phyloP scores from a whole-genome alignment of 2,888 invertebrate species.

The Agriopis leucophaearia region DNA sequence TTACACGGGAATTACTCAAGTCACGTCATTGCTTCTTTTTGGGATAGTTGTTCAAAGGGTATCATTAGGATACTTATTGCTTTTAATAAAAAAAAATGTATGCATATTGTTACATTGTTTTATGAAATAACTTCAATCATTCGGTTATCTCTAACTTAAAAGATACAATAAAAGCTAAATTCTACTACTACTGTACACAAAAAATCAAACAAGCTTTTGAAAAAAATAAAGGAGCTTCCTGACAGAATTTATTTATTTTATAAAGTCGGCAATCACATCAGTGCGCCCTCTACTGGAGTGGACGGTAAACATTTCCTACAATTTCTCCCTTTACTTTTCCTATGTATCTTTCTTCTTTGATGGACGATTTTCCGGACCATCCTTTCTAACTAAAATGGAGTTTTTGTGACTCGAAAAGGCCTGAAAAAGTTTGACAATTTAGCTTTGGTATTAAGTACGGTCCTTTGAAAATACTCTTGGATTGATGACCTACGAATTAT shows the following conservation, averaged over 20 bases:
- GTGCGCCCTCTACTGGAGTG: slow-evolving; percentile 12
- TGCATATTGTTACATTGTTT: too few relatives aligned
- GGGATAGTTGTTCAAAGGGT: too few relatives aligned
- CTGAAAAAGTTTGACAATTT: slow-evolving; percentile 14
- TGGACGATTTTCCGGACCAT: slow-evolving; percentile 10
- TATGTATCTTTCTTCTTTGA: slow-evolving; percentile 20
- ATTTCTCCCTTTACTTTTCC: slow-evolving; percentile 11
- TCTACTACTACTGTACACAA: not conserved
- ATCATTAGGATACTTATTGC: too few relatives aligned
- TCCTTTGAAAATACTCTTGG: not conserved
- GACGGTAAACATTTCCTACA: slow-evolving; percentile 19
- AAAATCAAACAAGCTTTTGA: not conserved
- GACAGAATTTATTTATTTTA: not conserved
- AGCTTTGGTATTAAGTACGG: slow-evolving; percentile 9
- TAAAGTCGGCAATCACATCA: slow-evolving; percentile 19
- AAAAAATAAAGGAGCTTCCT: slow-evolving; percentile 1
- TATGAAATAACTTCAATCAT: too few relatives aligned
- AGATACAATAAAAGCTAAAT: not conserved
- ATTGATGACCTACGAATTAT: too few relatives aligned
- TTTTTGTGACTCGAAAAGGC: slow-evolving; percentile 9
- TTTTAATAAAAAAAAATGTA: too few relatives aligned
- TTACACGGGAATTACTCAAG: too few relatives aligned
- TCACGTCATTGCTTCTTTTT: too few relatives aligned
- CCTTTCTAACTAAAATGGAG: not conserved
- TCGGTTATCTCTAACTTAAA: not conserved